Percentiles rank a stretch among this genome's conserved stretches.
phyloP scores from a whole-genome alignment of 2,888 invertebrate genomes.

The Chrysodeixis includens region DNA sequence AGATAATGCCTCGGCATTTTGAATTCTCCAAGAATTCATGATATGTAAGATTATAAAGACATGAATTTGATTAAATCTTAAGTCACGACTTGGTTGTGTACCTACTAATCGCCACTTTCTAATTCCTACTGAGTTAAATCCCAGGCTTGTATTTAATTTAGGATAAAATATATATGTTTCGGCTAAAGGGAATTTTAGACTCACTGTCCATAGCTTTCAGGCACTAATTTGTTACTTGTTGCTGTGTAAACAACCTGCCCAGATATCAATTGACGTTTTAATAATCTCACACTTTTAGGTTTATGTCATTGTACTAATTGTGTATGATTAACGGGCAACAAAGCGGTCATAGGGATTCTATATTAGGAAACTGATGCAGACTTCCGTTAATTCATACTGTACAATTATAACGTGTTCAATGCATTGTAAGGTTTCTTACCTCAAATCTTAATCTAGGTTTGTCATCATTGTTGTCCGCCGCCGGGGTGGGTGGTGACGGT shows the following conservation, averaged over 20 bases:
- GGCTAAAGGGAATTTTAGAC: background rate
- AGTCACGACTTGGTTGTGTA: conserved; percentile 67
- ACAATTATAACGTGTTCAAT: background rate
- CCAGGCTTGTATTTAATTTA: background rate
- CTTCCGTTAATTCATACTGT: background rate
- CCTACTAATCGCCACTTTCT: conserved; percentile 67
- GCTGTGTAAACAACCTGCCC: no score
- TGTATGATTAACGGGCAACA: no score
- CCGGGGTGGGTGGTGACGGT: conserved; percentile 64
- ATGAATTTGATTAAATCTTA: conserved; percentile 66
- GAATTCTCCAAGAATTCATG: conserved; percentile 45
- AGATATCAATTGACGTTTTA: no score
- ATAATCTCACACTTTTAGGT: no score
- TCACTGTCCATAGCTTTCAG: no score
- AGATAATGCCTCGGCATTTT: conserved; percentile 18
- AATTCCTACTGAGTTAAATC: conserved; percentile 52
- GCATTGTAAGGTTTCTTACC: conserved; percentile 63
- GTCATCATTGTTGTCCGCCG: conserved; percentile 70
- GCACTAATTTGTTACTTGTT: no score
- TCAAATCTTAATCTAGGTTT: conserved; percentile 84
- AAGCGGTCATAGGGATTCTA: no score
- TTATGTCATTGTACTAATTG: no score
- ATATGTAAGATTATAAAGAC: conserved; percentile 54
- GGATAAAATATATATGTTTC: background rate
- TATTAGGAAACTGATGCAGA: background rate